phyloP scores from a whole-genome alignment of 2,113 vertebrate genomes.

The Ramphastos sulfuratus region DNA sequence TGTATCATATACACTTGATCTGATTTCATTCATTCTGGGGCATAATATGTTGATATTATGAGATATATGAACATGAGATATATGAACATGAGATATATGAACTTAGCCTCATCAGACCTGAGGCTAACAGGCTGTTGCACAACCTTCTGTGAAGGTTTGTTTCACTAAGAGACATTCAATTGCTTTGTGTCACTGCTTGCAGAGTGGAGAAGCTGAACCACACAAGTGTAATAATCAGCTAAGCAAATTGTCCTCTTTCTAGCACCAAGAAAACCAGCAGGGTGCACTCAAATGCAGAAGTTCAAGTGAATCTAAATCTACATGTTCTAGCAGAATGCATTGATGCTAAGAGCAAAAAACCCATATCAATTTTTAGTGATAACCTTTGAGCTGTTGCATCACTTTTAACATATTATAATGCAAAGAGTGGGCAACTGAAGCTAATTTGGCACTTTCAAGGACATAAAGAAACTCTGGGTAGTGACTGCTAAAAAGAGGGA shows the following conservation, averaged over 20 bases:
- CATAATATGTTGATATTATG: not conserved
- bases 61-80: not conserved
- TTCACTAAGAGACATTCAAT: not conserved
- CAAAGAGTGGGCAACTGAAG: not conserved
- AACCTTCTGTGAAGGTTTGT: not conserved
- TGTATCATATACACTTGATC: not conserved
- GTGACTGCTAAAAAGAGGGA: not conserved
- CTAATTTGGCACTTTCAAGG: not conserved
- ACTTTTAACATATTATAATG: not conserved
- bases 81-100: not conserved
- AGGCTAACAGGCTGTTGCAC: not conserved
- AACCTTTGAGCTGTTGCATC: not conserved
- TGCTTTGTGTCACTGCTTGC: not conserved
- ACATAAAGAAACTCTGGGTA: not conserved
- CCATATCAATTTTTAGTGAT: not conserved
- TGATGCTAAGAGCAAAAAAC: not conserved
- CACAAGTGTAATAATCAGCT: not conserved
- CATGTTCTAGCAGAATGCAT: not conserved
- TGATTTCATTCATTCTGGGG: not conserved
- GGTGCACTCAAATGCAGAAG: conserved; percentile 64
- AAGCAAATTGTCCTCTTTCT: not conserved
- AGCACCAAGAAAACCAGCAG: conserved; percentile 48
- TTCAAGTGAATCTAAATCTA: conserved; percentile 4
- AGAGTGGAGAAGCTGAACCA: not conserved
- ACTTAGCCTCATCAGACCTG: not conserved